Evolutionary conservation across 2,797 vertebrate species (phyloP).

Genomic region (Hypotaenidia okinawae): DNA sequence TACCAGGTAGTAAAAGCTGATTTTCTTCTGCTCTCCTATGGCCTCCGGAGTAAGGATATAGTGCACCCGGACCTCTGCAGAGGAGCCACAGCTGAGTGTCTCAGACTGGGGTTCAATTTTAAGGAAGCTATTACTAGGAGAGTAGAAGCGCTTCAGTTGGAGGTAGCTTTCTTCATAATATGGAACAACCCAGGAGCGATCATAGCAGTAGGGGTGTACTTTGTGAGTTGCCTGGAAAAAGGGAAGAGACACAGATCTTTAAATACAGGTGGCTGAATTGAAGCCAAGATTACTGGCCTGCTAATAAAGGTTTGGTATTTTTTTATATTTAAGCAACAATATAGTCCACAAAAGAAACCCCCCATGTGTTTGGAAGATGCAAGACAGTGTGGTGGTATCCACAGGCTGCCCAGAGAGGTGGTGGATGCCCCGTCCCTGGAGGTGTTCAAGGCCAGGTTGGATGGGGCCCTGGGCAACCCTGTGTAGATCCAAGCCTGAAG

Average conservation of each 20-base stretch:
- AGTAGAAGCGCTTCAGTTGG: slow-evolving; percentile 56
- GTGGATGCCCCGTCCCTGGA: no score
- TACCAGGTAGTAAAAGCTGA: slow-evolving; percentile 76
- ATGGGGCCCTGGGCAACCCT: no score
- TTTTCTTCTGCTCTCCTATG: slow-evolving; percentile 43
- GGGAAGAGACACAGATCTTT: neutral
- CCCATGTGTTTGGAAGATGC: neutral
- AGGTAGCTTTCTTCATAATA: neutral
- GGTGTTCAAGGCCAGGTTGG: no score
- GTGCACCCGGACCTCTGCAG: slow-evolving; percentile 33
- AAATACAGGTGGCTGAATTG: neutral
- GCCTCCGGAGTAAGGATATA: slow-evolving; percentile 60
- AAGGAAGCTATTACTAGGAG: slow-evolving; percentile 73
- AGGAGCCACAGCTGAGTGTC: slow-evolving; percentile 59
- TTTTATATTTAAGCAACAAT: neutral
- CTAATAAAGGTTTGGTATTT: neutral
- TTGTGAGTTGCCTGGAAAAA: slow-evolving; percentile 70
- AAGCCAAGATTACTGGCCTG: neutral
- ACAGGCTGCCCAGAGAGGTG: no score
- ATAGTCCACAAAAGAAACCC: neutral
- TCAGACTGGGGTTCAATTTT: slow-evolving; percentile 47
- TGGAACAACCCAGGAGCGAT: slow-evolving; percentile 41
- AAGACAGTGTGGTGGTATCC: neutral
- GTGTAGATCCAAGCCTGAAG: no score
- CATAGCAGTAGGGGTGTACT: neutral